A percentile compares a stretch with the other conserved stretches of the same genome.
phyloP scores from a whole-genome alignment of 1,140 invertebrate genomes.

The Maconellicoccus hirsutus region DNA sequence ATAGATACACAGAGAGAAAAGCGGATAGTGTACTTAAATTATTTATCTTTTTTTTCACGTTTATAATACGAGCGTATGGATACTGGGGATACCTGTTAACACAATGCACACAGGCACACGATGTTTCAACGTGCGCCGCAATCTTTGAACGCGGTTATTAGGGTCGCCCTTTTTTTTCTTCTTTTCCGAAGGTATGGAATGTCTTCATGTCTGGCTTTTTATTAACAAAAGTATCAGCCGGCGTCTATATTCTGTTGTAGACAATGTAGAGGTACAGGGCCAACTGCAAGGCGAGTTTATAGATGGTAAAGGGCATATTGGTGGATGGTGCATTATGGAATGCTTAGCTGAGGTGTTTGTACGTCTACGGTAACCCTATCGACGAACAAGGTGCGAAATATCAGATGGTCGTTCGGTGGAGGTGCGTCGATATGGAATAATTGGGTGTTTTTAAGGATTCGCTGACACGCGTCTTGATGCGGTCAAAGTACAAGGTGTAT shows the following conservation, averaged over 20 bases:
- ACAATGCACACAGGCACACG: not conserved
- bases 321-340: too few relatives aligned
- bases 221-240: slow-evolving; percentile 4
- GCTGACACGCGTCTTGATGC: too few relatives aligned
- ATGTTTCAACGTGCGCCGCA: not conserved
- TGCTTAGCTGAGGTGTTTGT: too few relatives aligned
- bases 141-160: not conserved
- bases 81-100: not conserved
- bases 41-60: not conserved
- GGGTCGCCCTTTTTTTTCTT: not conserved
- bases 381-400: too few relatives aligned
- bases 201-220: slow-evolving; percentile 7
- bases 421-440: too few relatives aligned
- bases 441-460: too few relatives aligned
- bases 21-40: not conserved
- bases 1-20: too few relatives aligned
- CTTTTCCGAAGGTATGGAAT: not conserved
- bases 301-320: not conserved
- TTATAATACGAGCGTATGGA: not conserved
- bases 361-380: too few relatives aligned
- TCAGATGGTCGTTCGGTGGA: too few relatives aligned
- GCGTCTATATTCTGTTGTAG: not conserved
- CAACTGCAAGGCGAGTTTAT: not conserved
- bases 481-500: too few relatives aligned
- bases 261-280: not conserved